A percentile compares a stretch with the other conserved stretches of the same genome.
phyloP scores from a whole-genome alignment of 2,113 vertebrate genomes.

The Mus pahari region DNA sequence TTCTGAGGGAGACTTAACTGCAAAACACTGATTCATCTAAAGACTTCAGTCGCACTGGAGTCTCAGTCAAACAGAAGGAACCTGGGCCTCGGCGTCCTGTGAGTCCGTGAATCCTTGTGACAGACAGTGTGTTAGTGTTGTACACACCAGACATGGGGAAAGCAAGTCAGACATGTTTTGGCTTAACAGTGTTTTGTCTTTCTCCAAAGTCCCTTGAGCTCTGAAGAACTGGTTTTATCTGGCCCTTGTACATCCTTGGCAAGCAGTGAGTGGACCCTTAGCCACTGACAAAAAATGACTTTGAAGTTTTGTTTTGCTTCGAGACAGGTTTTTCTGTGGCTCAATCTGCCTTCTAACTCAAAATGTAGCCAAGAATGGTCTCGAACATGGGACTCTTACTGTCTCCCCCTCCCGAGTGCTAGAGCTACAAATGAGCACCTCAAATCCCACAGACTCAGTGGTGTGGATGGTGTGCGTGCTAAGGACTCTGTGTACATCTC shows the following conservation, averaged over 20 bases:
- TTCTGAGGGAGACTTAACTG: constrained; percentile 13
- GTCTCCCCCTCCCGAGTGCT: too few species aligned
- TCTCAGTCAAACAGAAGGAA: constrained; percentile 13
- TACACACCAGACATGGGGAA: neutral
- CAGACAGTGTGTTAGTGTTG: neutral
- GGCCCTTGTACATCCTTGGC: neutral
- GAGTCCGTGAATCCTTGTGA: neutral
- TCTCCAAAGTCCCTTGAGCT: constrained; percentile 6
- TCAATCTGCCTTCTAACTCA: too few species aligned
- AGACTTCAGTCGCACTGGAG: constrained; percentile 3
- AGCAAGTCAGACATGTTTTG: neutral
- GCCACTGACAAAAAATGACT: constrained; percentile 36
- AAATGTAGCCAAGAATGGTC: neutral
- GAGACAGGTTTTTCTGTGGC: neutral
- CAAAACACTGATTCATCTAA: constrained; percentile 52
- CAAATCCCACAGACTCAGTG: neutral
- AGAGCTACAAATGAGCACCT: too few species aligned
- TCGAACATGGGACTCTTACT: neutral
- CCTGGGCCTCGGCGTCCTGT: neutral
- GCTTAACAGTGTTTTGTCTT: constrained; percentile 17
- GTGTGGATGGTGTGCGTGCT: neutral
- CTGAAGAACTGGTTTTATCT: neutral
- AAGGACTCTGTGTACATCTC: neutral
- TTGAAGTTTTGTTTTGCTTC: neutral
- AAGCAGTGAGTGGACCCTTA: neutral